phyloP scores from a whole-genome alignment of 2,113 vertebrate species.

The Paraplagusia blochii region DNA sequence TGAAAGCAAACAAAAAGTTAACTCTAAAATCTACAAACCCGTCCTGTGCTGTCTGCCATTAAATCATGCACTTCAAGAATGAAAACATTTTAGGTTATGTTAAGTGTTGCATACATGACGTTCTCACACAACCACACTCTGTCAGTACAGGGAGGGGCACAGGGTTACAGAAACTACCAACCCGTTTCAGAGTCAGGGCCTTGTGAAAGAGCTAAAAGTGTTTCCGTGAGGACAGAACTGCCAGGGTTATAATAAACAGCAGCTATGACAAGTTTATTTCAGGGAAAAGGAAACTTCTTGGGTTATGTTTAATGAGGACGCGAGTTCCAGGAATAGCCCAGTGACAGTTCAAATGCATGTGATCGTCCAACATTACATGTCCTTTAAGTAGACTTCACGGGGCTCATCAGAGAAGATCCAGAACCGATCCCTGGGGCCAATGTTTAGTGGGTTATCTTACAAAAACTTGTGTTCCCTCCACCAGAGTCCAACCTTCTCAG shows the following conservation, averaged over 20 bases:
- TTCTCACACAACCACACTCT: constrained; percentile 13
- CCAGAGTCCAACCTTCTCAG: background rate
- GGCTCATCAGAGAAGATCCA: too few species aligned
- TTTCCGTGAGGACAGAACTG: too few species aligned
- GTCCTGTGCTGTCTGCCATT: constrained; percentile 5
- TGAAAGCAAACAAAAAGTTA: background rate
- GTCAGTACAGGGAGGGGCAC: too few species aligned
- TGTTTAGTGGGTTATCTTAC: too few species aligned
- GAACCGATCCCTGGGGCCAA: too few species aligned
- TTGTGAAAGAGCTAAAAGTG: background rate
- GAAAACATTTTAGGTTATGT: constrained; percentile 7
- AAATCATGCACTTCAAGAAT: constrained; percentile 9
- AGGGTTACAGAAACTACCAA: constrained; percentile 27
- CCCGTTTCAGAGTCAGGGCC: constrained; percentile 15
- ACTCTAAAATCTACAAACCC: background rate
- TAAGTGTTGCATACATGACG: background rate
- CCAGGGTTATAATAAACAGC: background rate
- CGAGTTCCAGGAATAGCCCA: background rate
- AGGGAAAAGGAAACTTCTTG: background rate
- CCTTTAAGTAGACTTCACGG: too few species aligned
- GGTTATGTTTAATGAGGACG: background rate
- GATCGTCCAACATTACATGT: background rate
- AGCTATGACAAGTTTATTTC: background rate
- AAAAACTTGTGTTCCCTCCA: too few species aligned
- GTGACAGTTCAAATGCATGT: too few species aligned